A percentile compares a stretch with the other conserved stretches of the same genome.
Evolutionary conservation across 2,888 invertebrate genomes (phyloP).

Genomic region (Petrolisthes manimaculis): DNA sequence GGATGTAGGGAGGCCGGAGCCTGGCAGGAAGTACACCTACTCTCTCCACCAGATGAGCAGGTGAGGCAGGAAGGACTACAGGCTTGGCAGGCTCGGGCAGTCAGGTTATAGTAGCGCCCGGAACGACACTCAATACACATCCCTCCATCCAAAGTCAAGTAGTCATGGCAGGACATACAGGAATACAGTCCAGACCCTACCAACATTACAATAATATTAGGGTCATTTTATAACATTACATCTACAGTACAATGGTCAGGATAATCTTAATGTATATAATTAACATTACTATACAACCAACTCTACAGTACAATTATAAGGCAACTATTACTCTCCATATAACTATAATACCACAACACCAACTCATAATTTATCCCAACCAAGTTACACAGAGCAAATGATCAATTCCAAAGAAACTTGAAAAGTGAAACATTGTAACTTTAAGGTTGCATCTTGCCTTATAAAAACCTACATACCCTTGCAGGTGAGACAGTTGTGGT

Average conservation of each 20-base stretch:
- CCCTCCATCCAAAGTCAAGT: constrained; percentile 60
- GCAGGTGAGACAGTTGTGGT: constrained; percentile 62
- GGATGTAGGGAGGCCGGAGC: constrained; percentile 56
- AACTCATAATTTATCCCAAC: background rate
- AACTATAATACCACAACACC: background rate
- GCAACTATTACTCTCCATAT: background rate
- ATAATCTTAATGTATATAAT: background rate
- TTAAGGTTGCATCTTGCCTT: background rate
- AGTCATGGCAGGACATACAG: constrained; percentile 59
- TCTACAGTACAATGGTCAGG: background rate
- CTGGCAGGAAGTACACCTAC: constrained; percentile 56
- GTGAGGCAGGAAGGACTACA: constrained; percentile 56
- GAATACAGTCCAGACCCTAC: constrained; percentile 53
- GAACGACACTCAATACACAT: constrained; percentile 62
- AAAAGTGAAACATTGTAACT: background rate
- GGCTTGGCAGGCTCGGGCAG: constrained; percentile 31
- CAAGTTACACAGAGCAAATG: background rate
- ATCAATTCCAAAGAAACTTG: background rate
- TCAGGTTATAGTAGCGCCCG: constrained; percentile 56
- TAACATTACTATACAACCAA: background rate
- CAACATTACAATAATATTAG: background rate
- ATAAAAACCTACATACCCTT: background rate
- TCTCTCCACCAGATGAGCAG: constrained; percentile 42
- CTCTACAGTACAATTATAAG: background rate
- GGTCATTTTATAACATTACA: background rate